These are phyloP conservation scores for Lamellibrachia satsuma DNA, from an alignment of 2,888 invertebrate species.

Conservation along the genomic window DNA sequence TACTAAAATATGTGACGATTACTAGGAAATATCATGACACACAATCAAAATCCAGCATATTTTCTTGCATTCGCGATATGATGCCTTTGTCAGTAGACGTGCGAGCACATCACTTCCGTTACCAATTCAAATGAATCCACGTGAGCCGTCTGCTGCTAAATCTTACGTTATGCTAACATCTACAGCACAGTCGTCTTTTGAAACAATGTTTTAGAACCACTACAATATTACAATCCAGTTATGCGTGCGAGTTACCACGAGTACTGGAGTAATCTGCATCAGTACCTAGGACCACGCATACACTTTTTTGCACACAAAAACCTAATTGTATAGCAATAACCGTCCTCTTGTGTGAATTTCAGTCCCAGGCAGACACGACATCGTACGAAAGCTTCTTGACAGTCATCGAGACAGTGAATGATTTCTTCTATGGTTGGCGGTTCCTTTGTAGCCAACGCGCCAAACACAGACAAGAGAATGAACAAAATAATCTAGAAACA, in stretches of 20 bases:
- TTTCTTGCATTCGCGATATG: not conserved
- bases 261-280: not conserved
- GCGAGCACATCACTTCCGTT: not conserved
- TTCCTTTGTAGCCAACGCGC: not conserved
- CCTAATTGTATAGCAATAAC: not conserved
- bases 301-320: not conserved
- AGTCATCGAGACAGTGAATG: not conserved
- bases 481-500: not conserved
- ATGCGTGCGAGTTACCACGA: not conserved
- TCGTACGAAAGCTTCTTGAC: not conserved
- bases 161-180: not conserved
- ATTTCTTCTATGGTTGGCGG: not conserved
- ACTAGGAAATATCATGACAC: not conserved
- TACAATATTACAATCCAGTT: not conserved
- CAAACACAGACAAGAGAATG: not conserved
- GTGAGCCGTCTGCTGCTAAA: not conserved
- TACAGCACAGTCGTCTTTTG: not conserved
- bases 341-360: not conserved
- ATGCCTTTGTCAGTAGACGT: not conserved
- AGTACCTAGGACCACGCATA: not conserved
- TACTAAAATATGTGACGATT: not conserved
- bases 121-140: not conserved
- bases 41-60: not conserved
- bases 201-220: too few relatives aligned
- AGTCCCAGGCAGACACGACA: not conserved